phyloP scores from a whole-genome alignment of 2,113 vertebrate genomes.

The Corythornis vintsioides region DNA sequence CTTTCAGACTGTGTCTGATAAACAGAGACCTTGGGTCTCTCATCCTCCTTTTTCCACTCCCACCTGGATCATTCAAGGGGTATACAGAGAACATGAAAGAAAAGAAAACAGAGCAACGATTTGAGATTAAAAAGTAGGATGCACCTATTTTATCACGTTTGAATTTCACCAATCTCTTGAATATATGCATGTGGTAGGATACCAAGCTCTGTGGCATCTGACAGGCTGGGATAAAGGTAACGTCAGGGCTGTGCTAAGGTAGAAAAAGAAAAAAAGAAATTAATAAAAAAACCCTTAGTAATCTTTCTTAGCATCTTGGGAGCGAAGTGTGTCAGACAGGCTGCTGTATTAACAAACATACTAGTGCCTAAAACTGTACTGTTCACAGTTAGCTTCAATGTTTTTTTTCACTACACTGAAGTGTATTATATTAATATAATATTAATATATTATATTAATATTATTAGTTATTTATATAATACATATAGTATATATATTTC shows the following conservation, averaged over 20 bases:
- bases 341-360: neutral
- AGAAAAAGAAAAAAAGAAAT: neutral
- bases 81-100: neutral
- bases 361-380: neutral
- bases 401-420: no score
- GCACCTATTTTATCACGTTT: neutral
- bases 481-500: no score
- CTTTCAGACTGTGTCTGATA: neutral
- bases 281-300: neutral
- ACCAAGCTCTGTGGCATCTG: neutral
- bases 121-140: neutral
- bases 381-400: neutral
- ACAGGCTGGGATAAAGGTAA: neutral
- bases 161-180: neutral
- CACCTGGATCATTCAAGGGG: accelerated
- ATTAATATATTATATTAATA: no score
- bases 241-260: neutral
- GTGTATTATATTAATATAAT: no score
- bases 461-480: no score
- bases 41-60: neutral
- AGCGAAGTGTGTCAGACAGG: neutral
- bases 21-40: neutral
- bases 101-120: neutral
- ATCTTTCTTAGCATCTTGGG: neutral
- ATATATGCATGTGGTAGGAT: neutral